These are phyloP conservation scores for Chirona hameri DNA, from an alignment of 2,888 invertebrate species.

Conservation along the genomic window DNA sequence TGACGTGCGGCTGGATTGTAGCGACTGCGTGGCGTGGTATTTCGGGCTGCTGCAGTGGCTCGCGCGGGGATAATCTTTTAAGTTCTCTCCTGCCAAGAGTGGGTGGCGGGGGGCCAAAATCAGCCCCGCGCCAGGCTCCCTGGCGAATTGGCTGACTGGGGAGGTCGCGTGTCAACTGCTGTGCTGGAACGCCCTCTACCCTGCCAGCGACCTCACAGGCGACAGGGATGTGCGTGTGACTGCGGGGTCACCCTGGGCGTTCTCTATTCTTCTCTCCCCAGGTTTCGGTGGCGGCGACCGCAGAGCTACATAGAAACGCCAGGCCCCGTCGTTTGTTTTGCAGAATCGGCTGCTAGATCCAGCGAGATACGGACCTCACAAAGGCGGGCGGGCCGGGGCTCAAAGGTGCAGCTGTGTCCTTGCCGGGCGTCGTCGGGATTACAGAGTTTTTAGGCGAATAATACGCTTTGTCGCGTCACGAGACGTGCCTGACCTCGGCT, in stretches of 20 bases:
- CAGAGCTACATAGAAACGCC: background rate
- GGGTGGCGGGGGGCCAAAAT: background rate
- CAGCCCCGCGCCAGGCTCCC: background rate
- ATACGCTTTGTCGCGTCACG: background rate
- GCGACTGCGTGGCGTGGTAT: background rate
- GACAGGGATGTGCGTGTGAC: background rate
- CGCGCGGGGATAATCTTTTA: background rate
- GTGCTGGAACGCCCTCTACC: background rate
- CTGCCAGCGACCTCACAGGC: background rate
- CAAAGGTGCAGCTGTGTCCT: background rate
- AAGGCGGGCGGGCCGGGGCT: background rate
- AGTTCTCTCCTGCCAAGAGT: background rate
- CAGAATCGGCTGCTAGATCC: background rate
- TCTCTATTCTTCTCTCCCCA: background rate
- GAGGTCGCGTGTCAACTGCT: background rate
- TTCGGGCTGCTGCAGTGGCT: background rate
- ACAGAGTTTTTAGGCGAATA: background rate
- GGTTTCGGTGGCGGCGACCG: background rate
- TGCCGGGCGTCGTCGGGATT: background rate
- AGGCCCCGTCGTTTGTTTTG: background rate
- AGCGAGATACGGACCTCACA: background rate
- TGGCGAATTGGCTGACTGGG: too few species aligned
- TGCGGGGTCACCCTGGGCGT: background rate
- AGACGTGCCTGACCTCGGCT: too few species aligned
- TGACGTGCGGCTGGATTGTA: background rate